Percentiles rank a stretch among this genome's conserved stretches.
These are phyloP conservation scores for Paradisaea rubra DNA, from an alignment of 2,113 vertebrate genomes.

Conservation along the genomic window DNA sequence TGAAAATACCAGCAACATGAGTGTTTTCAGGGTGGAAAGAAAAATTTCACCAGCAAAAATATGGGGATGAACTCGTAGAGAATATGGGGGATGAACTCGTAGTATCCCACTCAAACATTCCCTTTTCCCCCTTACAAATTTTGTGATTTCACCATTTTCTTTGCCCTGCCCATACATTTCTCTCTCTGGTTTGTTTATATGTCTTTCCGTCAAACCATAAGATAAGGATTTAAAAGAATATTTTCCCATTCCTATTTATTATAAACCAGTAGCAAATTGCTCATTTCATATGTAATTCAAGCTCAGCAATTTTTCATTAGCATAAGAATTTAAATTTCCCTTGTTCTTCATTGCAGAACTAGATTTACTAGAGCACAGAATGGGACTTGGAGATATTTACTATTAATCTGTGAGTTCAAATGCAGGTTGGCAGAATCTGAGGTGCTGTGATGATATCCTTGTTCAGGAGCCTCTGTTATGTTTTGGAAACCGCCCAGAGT, in stretches of 20 bases:
- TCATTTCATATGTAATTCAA: slow-evolving; percentile 7
- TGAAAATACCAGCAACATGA: neutral
- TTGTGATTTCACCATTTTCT: neutral
- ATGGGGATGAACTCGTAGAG: neutral
- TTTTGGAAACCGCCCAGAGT: neutral
- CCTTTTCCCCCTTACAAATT: neutral
- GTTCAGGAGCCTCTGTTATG: neutral
- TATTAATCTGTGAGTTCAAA: neutral
- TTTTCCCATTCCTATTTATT: neutral
- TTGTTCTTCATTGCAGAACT: neutral
- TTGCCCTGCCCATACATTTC: neutral
- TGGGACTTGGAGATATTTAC: neutral
- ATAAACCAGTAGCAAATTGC: neutral
- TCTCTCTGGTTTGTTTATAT: neutral
- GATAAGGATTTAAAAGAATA: neutral
- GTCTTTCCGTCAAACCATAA: neutral
- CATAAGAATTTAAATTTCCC: neutral
- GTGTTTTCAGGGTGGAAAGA: neutral
- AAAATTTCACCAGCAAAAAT: neutral
- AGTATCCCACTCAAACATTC: neutral
- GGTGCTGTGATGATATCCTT: neutral
- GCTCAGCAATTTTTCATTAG: neutral
- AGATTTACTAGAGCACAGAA: neutral
- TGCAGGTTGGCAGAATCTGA: neutral
- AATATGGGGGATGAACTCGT: neutral